A percentile compares a stretch with the other conserved stretches of the same genome.
phyloP scores from a whole-genome alignment of 1,140 invertebrate genomes.

The Bradynema listronoti region DNA sequence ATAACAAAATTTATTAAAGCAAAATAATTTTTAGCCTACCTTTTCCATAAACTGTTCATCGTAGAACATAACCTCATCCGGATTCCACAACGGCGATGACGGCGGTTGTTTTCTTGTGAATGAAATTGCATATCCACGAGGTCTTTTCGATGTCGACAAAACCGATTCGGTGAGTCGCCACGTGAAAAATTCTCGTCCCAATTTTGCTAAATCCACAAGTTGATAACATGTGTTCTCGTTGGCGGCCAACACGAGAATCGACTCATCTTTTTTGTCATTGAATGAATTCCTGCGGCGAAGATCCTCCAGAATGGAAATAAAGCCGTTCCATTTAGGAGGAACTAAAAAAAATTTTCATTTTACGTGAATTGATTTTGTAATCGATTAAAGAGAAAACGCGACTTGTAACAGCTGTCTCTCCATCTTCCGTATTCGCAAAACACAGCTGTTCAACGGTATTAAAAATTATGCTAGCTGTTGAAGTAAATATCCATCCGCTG shows the following conservation, averaged over 20 bases:
- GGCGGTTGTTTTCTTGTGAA: too few species aligned
- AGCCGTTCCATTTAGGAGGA: conserved; percentile 46
- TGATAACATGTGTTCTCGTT: conserved; percentile 43
- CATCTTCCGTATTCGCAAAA: conserved; percentile 24
- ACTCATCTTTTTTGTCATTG: conserved; percentile 24
- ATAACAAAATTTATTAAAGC: too few species aligned
- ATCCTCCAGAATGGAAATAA: conserved; percentile 41
- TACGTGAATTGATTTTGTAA: background rate
- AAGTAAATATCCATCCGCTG: conserved; percentile 48
- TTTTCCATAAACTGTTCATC: conserved; percentile 38
- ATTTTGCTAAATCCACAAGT: conserved; percentile 44
- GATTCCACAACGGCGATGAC: conserved; percentile 37
- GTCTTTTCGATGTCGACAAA: conserved; percentile 10
- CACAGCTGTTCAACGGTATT: conserved; percentile 39
- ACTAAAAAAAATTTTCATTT: conserved; percentile 13
- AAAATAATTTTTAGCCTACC: too few species aligned
- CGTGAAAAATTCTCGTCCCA: conserved; percentile 28
- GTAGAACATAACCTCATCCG: conserved; percentile 30
- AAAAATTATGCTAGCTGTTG: conserved; percentile 44
- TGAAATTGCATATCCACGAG: conserved; percentile 4
- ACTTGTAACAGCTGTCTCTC: conserved; percentile 34
- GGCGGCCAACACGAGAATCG: conserved; percentile 39
- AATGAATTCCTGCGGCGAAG: background rate
- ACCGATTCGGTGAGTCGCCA: conserved; percentile 35
- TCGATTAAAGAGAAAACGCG: too few species aligned